A percentile compares a stretch with the other conserved stretches of the same genome.
These are phyloP conservation scores for Ctenicera cuprea DNA, from an alignment of 2,888 invertebrate species.

Conservation along the genomic window DNA sequence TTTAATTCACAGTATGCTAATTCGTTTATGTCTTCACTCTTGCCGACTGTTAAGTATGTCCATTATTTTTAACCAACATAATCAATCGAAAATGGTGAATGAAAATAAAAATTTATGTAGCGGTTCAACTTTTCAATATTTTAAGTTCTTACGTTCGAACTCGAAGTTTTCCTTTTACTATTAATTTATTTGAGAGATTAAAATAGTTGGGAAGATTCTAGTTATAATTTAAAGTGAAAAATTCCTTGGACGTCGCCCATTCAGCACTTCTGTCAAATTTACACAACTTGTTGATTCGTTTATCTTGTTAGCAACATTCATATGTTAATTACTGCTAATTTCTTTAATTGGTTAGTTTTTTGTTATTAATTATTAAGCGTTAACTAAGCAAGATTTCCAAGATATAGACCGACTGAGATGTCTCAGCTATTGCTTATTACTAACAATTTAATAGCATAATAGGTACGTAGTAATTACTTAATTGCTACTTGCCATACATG, in stretches of 20 bases:
- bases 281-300: constrained; percentile 23
- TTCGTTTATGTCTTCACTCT: constrained; percentile 9
- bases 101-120: constrained; percentile 26
- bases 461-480: constrained; percentile 32
- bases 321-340: constrained; percentile 30
- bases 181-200: constrained; percentile 26
- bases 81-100: constrained; percentile 12
- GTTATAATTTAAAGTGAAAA: constrained; percentile 23
- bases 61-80: constrained; percentile 10
- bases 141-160: constrained; percentile 14
- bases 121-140: constrained; percentile 19
- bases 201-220: constrained; percentile 7
- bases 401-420: constrained; percentile 3
- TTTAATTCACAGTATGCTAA: constrained; percentile 22
- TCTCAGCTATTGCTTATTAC: neutral
- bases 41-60: neutral
- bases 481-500: constrained; percentile 8
- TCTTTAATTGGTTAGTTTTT: constrained; percentile 26
- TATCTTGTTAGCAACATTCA: constrained; percentile 31
- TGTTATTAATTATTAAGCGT: constrained; percentile 20
- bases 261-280: constrained; percentile 22
- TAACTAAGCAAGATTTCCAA: constrained; percentile 1
- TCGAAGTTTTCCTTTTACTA: constrained; percentile 16
- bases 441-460: constrained; percentile 31
- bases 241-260: constrained; percentile 16